A percentile compares a stretch with the other conserved stretches of the same genome.
phyloP scores from a whole-genome alignment of 2,797 vertebrate genomes.

The Anguilla pacifica region DNA sequence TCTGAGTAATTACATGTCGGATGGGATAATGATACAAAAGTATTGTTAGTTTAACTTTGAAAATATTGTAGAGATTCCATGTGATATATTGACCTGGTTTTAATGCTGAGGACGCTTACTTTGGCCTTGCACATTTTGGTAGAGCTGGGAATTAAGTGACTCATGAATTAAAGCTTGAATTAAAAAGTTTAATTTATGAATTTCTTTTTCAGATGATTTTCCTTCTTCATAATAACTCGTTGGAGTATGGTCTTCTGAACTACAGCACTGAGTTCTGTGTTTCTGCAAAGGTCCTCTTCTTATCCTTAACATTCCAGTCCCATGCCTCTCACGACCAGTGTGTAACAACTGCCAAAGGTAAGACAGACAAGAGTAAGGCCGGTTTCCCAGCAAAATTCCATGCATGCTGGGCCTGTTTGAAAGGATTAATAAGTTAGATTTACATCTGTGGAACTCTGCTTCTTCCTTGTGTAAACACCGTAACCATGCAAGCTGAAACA shows the following conservation, averaged over 20 bases:
- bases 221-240: constrained; percentile 2
- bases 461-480: not conserved
- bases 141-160: not conserved
- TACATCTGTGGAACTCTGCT: not conserved
- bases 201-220: constrained; percentile 23
- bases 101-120: not conserved
- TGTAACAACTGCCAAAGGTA: constrained; percentile 42
- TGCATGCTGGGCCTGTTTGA: not conserved
- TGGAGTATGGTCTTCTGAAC: constrained; percentile 32
- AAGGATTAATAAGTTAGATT: not conserved
- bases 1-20: not conserved
- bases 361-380: not conserved
- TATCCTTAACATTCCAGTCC: not conserved
- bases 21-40: not conserved
- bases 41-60: not conserved
- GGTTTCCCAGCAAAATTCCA: not conserved
- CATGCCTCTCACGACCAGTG: constrained; percentile 31
- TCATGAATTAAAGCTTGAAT: constrained; percentile 1
- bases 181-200: not conserved
- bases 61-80: not conserved
- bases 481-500: not conserved
- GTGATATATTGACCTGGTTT: not conserved
- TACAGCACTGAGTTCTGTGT: constrained; percentile 42
- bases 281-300: constrained; percentile 21
- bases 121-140: not conserved